Percentiles rank a stretch among this genome's conserved stretches.
phyloP scores from a whole-genome alignment of 2,888 invertebrate species.

The Eupithecia centaureata region DNA sequence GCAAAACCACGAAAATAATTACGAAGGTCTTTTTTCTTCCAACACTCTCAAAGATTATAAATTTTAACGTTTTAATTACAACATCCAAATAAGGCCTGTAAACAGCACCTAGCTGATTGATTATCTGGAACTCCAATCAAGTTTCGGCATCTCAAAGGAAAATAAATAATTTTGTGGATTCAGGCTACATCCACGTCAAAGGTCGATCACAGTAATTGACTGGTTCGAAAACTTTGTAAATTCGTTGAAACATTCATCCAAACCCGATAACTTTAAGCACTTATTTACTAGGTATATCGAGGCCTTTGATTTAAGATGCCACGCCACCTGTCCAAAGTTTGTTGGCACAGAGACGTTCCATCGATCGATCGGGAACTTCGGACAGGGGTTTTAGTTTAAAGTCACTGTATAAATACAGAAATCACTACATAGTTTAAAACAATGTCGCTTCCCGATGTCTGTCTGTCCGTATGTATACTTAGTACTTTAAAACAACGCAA shows the following conservation, averaged over 20 bases:
- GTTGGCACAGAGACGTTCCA: no score
- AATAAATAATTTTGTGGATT: conserved; percentile 29
- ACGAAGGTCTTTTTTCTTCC: not conserved
- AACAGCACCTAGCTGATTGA: conserved; percentile 28
- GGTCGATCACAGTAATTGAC: conserved; percentile 38
- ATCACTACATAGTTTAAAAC: no score
- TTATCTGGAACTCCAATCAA: conserved; percentile 26
- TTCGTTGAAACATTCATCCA: conserved; percentile 40
- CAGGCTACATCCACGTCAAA: conserved; percentile 24
- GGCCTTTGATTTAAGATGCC: not conserved
- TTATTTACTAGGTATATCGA: conserved; percentile 41
- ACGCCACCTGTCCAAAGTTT: not conserved
- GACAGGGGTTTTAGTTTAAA: no score
- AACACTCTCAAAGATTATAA: not conserved
- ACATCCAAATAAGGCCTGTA: conserved; percentile 21
- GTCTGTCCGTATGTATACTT: no score
- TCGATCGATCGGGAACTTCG: no score
- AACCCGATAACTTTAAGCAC: conserved; percentile 40
- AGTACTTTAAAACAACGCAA: no score
- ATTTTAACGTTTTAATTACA: conserved; percentile 1
- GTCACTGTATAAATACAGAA: no score
- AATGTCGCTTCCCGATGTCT: no score
- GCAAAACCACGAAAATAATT: not conserved
- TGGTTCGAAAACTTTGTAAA: conserved; percentile 40
- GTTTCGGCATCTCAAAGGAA: conserved; percentile 29